Evolutionary conservation across 2,113 vertebrate species (phyloP).

Genomic region (Psilopsiagon aymara): DNA sequence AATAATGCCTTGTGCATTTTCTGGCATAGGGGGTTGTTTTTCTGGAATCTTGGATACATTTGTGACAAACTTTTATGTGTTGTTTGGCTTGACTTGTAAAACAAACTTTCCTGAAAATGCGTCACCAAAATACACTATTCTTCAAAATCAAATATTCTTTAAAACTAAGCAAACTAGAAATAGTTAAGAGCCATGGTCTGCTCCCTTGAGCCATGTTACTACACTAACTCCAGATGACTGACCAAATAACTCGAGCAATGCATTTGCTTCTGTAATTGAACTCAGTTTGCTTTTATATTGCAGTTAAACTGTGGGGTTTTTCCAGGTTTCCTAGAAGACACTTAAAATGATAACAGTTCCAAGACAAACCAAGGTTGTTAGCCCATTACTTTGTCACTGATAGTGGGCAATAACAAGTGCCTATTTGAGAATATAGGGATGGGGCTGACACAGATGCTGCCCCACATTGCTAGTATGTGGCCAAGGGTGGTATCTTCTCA

Average conservation of each 20-base stretch:
- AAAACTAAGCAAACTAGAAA: neutral
- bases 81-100: neutral
- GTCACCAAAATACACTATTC: neutral
- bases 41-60: neutral
- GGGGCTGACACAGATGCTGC: neutral
- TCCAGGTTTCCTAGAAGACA: neutral
- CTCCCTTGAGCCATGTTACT: neutral
- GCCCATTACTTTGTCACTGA: neutral
- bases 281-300: neutral
- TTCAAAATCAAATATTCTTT: neutral
- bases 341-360: neutral
- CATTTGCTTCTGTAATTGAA: neutral
- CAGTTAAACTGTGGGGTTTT: neutral
- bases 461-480: neutral
- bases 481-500: neutral
- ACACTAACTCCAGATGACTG: neutral
- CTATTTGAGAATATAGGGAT: neutral
- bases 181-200: neutral
- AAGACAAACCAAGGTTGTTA: neutral
- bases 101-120: neutral
- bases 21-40: neutral
- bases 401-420: neutral
- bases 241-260: neutral
- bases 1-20: neutral
- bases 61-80: neutral